Base-by-base conservation (phyloP, 2,888 invertebrate genomes). In the Brenthis hecate region DNA sequence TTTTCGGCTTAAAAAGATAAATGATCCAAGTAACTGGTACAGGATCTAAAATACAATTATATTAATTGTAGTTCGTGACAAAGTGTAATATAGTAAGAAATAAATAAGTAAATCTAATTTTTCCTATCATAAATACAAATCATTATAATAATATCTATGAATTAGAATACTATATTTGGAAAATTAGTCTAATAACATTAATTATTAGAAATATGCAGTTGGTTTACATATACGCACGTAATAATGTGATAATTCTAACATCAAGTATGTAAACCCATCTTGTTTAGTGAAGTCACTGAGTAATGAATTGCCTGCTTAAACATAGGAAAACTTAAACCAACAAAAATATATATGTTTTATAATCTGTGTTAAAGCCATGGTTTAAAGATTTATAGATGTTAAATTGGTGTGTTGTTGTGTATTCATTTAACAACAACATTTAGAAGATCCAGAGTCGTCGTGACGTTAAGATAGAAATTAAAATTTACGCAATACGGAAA, bases 11-110 rank as follows among this genome's bases (percentile, higher is more conserved):
- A 43, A 62, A 61, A 43, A 47, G 62, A 56, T 65, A 51, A 60
- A 69, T 32, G n/a, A 62, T 55, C 54, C 28, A 50, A 43, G 36
- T 28, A 55, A 19, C 48, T 14, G 6, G n/a, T 56, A 48, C 54
- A 66, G 69, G 66, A 69, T 65, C 65, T 56, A 51, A 56, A 56
- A 53, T 56, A 43, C 43, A 61, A 61, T 69, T 63, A 43, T 66
- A 62, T 58, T 64, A 67, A 63, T 58, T 56, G 32, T 36, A 68
- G 72, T 76, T 79, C 82, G 81, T 83, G 82, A 80, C 76, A 75
- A 77, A 74, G 74, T 66, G 78, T 77, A 78, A 85, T 85, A 76
- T 73, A 68, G 76, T 77, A 28, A 60, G 28, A 16, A 16, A 13
- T 50, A 32, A 50, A 60, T 11, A 32, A 28, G 16, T n/a, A 11